These are phyloP conservation scores for Manis crassicaudata DNA, from an alignment of 2,797 vertebrate genomes.

Conservation along the genomic window DNA sequence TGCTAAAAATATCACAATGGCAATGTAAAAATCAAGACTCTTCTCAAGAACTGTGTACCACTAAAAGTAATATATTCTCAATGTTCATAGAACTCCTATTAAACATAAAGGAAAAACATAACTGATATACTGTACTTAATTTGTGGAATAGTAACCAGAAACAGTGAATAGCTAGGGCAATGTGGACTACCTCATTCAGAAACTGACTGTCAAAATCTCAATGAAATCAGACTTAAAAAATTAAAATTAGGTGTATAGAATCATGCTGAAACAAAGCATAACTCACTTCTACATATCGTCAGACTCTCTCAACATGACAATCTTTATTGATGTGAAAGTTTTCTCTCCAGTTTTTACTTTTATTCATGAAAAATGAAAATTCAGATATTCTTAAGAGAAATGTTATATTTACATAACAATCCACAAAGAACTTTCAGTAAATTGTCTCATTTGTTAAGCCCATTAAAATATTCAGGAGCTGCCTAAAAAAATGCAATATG, in stretches of 20 bases:
- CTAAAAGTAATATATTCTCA: constrained; percentile 78
- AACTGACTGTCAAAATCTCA: constrained; percentile 75
- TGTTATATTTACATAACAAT: constrained; percentile 60
- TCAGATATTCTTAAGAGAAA: constrained; percentile 36
- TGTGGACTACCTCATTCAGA: constrained; percentile 86
- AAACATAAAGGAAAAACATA: constrained; percentile 77
- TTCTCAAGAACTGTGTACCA: constrained; percentile 79
- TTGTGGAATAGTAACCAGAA: constrained; percentile 75
- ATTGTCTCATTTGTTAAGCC: constrained; percentile 51
- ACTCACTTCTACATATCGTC: constrained; percentile 67
- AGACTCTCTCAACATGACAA: constrained; percentile 52
- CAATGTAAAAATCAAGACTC: constrained; percentile 79
- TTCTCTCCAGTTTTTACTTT: constrained; percentile 65
- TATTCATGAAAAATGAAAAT: constrained; percentile 57
- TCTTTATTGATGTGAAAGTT: constrained; percentile 51
- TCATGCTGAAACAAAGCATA: constrained; percentile 63
- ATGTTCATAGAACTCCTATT: constrained; percentile 78
- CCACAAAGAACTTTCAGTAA: constrained; percentile 44
- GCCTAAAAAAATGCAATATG: constrained; percentile 21
- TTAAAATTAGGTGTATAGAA: constrained; percentile 70
- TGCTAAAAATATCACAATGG: constrained; percentile 80
- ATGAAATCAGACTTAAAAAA: constrained; percentile 73
- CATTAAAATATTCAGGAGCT: constrained; percentile 58
- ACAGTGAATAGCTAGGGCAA: constrained; percentile 74
- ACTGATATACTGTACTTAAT: constrained; percentile 79